Percentiles rank a stretch among this genome's conserved stretches.
Evolutionary conservation across 2,113 vertebrate species (phyloP).

Genomic region (Sitta europaea): DNA sequence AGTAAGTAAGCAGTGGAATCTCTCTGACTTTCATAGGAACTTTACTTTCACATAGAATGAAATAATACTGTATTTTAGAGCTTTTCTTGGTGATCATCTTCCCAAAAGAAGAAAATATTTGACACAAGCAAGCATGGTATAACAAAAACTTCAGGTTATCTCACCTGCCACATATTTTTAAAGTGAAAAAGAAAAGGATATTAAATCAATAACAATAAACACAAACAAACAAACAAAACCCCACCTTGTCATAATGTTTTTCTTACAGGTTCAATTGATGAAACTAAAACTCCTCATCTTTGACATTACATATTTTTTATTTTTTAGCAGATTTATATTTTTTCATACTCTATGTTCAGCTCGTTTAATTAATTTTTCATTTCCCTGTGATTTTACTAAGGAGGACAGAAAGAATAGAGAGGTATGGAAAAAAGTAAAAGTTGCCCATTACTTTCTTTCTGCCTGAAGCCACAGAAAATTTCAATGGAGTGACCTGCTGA

Average conservation of each 20-base stretch:
- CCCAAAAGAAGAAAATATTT: not conserved
- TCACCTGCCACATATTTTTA: rapidly evolving
- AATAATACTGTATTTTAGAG: not conserved
- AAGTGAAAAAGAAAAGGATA: not conserved
- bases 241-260: not conserved
- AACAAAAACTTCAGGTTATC: not conserved
- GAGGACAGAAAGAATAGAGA: not conserved
- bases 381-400: not conserved
- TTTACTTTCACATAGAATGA: not conserved
- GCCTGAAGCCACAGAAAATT: not conserved
- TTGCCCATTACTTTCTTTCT: not conserved
- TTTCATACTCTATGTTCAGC: not conserved
- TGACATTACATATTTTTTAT: not conserved
- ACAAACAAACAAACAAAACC: not conserved
- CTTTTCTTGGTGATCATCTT: not conserved
- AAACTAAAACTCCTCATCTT: not conserved
- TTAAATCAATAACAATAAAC: not conserved
- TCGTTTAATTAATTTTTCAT: not conserved
- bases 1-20: not conserved
- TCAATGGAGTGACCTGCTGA: not conserved
- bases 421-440: not conserved
- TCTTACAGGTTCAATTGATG: not conserved
- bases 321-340: not conserved
- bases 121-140: not conserved
- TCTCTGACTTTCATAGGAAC: not conserved